Percentiles rank a stretch among this genome's conserved stretches.
Conservation (phyloP, 2,888 invertebrate species). For the Chesias legatella region DNA sequence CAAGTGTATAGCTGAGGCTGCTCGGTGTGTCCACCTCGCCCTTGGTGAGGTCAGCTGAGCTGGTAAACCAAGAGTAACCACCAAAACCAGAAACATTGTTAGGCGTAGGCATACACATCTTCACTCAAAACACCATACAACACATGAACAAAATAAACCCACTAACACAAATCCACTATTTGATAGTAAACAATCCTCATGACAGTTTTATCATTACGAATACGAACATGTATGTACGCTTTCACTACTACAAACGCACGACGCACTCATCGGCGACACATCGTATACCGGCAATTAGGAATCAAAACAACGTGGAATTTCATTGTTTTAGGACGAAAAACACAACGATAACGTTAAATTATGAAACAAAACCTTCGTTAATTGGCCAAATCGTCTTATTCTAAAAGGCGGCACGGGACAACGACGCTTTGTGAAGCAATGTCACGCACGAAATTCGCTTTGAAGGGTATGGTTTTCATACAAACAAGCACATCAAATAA, state of each 20-base stretch:
- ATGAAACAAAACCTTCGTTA: conserved; percentile 42
- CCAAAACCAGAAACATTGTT: conserved; percentile 78
- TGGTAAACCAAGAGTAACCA: conserved; percentile 77
- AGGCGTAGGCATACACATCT: conserved; percentile 80
- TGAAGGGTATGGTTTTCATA: conserved; percentile 31
- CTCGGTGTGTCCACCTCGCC: conserved; percentile 75
- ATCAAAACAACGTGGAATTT: conserved; percentile 37
- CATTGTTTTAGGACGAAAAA: conserved; percentile 33
- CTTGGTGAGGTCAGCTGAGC: conserved; percentile 72
- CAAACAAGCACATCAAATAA: conserved; percentile 33
- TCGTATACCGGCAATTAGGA: conserved; percentile 46
- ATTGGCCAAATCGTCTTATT: conserved; percentile 58
- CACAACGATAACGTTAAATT: conserved; percentile 34
- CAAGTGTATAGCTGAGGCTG: conserved; percentile 74
- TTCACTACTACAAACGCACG: conserved; percentile 75
- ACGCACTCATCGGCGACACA: conserved; percentile 65
- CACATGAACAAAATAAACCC: conserved; percentile 59
- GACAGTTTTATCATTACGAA: conserved; percentile 74
- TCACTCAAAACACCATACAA: conserved; percentile 44
- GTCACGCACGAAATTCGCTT: conserved; percentile 61
- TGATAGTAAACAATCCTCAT: conserved; percentile 77
- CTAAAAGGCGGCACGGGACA: conserved; percentile 69
- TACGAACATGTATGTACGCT: conserved; percentile 73
- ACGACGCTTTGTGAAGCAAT: conserved; percentile 69
- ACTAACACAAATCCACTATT: conserved; percentile 68